Base-by-base conservation (phyloP, 2,113 vertebrate species). In the Nothocercus nigrocapillus region DNA sequence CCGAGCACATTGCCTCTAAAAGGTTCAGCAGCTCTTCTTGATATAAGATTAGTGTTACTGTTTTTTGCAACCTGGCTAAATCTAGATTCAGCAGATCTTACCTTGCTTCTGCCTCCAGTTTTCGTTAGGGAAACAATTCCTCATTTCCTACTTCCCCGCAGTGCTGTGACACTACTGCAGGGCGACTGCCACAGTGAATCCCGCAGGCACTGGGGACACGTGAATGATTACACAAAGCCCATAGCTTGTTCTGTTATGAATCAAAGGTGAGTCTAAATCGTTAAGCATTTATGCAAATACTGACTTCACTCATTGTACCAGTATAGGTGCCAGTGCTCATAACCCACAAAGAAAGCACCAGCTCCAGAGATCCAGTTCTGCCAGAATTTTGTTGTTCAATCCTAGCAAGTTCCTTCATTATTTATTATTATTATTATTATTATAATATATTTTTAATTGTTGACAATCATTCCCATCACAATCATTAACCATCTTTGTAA, bases 221-320 rank as follows among this genome's bases (percentile, higher is more conserved):
- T 5, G 10, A 44, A 32, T 14, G 21, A 30, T 42, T 82, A 51
- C 66, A 61, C 1, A 28, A 21, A n/a, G 80, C 6, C 15, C 13
- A 12, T 5, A 11, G 25, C 8, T 13, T 73, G 13, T 53, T 14
- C n/a, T 36, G 20, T 22, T 2, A 58, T 24, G 20, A 87, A 42
- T 30, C 32, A 79, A 61, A 91, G 15, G 5, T 4, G n/a, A 89
- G 30, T 73, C 76, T 54, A 70, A 74, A 78, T 74, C 30, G n/a
- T 40, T 13, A 7, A 2, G 5, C 34, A 34, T 58, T n/a, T 0
- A 0, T 18, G 20, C 14, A 69, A 77, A 6, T 44, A 88, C 5
- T 12, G 32, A 89, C 7, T 5, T 47, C 72, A 11, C 9, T 64
- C 42, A 8, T 4, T 47, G 18, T 38, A 80, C 25, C 40, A 36